Conservation (phyloP, 2,113 vertebrate species). For the Clinocottus analis region DNA sequence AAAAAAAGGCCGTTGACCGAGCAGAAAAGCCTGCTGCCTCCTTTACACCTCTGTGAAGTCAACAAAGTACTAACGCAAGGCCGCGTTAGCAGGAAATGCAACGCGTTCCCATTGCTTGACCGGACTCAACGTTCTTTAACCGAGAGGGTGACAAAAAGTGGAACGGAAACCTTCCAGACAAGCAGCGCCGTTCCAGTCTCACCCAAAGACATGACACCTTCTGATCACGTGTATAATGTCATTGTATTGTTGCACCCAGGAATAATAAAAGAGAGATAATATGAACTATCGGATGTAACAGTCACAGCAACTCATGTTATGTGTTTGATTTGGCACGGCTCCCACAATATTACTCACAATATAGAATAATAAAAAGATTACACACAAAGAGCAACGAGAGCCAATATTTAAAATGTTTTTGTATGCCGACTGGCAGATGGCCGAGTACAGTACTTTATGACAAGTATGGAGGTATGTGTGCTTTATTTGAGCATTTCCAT, state of each 20-base stretch:
- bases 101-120: conserved; percentile 37
- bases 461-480: neutral
- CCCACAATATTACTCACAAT: conserved; percentile 3
- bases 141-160: neutral
- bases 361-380: neutral
- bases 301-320: neutral
- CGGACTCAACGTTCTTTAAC: conserved; percentile 10
- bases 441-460: neutral
- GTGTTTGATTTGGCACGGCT: conserved; percentile 20
- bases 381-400: neutral
- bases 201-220: neutral
- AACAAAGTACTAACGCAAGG: conserved; percentile 1
- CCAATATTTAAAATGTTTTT: neutral
- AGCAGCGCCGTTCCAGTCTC: neutral
- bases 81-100: conserved; percentile 43
- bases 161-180: neutral
- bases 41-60: neutral
- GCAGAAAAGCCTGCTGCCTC: neutral
- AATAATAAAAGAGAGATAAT: neutral
- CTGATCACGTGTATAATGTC: neutral
- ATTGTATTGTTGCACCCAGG: neutral
- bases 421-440: neutral
- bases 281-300: neutral
- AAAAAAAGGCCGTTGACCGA: neutral
- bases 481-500: neutral